Base-by-base conservation (phyloP, 2,113 vertebrate genomes). In the Gobio gobio region DNA sequence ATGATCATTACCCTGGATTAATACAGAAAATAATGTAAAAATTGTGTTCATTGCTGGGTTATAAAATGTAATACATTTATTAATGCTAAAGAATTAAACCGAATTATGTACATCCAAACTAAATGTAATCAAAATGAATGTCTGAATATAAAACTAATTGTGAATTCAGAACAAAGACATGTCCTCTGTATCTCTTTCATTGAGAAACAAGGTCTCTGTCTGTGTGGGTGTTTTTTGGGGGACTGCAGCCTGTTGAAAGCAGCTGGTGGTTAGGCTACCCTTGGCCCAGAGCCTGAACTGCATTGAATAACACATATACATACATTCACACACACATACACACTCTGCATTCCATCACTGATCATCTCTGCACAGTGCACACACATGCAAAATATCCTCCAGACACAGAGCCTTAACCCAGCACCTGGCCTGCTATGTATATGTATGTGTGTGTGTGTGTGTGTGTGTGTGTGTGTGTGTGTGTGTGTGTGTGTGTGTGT, bases 341-440 rank as follows among this genome's bases (percentile, higher is more conserved):
- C 80, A 86, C 78, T 66, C 70, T 54, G 61, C 83, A 85, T 77
- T 76, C 81, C 86, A 83, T 76, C 66, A 80, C 84, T 80, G 75
- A 85, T 85, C 85, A 80, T 80, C 84, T 85, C 29, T 73, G 68
- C 84, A 85, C 73, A 84, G 22, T 73, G 68, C 84, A 85, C 73
- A 84, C 73, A 84, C 64, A 78, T 13, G 61, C 61, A 82, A 82
- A 66, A 76, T 58, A 84, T 63, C 63, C 47, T 68, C 59, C 22
- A 78, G 73, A 70, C 61, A 68, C 51, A 59, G 8, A 63, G 78
- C 54, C 43, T 61, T 56, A 81, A 29, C 43, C 40, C 77, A 74
- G 40, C 84, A 81, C 78, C 78, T 75, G 68, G 78, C 12, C 56
- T 85, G 16, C 4, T 36, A 0, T 76, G 24, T 49, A 9, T 77